These are phyloP conservation scores for Parochlus steinenii DNA, from an alignment of 2,888 invertebrate species.

Conservation along the genomic window DNA sequence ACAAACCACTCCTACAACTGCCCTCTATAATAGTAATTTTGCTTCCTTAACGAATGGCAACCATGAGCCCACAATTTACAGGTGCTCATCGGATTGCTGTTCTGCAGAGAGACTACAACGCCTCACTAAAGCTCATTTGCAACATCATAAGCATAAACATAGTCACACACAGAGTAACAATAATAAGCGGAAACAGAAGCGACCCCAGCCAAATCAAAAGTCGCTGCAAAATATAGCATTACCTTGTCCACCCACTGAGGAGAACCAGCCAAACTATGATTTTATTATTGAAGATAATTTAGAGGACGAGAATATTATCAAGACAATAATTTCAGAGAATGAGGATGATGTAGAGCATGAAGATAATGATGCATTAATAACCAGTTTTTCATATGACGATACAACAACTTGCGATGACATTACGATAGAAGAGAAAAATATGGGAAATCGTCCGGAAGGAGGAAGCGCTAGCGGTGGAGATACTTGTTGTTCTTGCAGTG, in stretches of 20 bases:
- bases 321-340: constrained; percentile 10
- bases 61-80: constrained; percentile 8
- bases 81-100: constrained; percentile 10
- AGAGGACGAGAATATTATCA: constrained; percentile 9
- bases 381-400: constrained; percentile 9
- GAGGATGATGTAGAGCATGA: constrained; percentile 4
- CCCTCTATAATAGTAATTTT: constrained; percentile 13
- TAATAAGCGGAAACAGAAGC: constrained; percentile 10
- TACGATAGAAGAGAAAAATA: background rate
- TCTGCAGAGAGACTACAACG: constrained; percentile 10
- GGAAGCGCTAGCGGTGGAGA: constrained; percentile 28
- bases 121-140: too few species aligned
- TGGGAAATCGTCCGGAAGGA: background rate
- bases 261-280: constrained; percentile 10
- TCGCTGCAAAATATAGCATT: constrained; percentile 4
- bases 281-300: constrained; percentile 7
- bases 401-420: constrained; percentile 9
- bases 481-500: constrained; percentile 44
- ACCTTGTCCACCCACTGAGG: constrained; percentile 4
- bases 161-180: constrained; percentile 4
- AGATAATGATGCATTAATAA: constrained; percentile 8
- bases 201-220: constrained; percentile 9
- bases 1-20: constrained; percentile 21
- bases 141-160: constrained; percentile 8
- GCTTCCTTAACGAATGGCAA: constrained; percentile 6